phyloP scores from a whole-genome alignment of 2,888 invertebrate genomes.

The Bombylius discolor region DNA sequence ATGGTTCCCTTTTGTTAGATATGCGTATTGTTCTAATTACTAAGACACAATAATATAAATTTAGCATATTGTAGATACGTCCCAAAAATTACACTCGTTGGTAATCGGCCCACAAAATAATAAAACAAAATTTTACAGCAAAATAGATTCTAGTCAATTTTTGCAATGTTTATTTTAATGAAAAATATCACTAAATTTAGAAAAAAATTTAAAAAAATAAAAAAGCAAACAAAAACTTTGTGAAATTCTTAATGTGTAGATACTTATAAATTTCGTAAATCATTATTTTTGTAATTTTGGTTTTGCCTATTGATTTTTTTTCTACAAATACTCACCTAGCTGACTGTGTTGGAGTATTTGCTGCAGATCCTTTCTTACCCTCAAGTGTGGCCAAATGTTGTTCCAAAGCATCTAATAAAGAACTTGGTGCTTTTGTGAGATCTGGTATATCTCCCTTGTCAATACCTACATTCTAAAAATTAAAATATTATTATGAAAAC shows the following conservation, averaged over 20 bases:
- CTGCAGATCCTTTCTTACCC: constrained; percentile 77
- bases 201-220: background rate
- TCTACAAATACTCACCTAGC: constrained; percentile 47
- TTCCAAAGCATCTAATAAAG: constrained; percentile 90
- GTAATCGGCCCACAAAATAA: too few species aligned
- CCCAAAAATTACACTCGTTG: too few species aligned
- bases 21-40: too few species aligned
- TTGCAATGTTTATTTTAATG: too few species aligned
- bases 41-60: too few species aligned
- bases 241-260: too few species aligned
- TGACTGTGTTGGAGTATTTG: constrained; percentile 75
- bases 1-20: too few species aligned
- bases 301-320: background rate
- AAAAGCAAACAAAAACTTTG: background rate
- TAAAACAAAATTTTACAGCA: too few species aligned
- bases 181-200: too few species aligned
- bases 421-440: constrained; percentile 94
- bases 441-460: constrained; percentile 98
- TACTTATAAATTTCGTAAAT: background rate
- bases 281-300: constrained; percentile 1
- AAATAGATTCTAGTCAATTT: too few species aligned
- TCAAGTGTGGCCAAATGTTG: constrained; percentile 88
- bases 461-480: constrained; percentile 77
- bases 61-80: too few species aligned
- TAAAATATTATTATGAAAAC: constrained; percentile 29